A percentile compares a stretch with the other conserved stretches of the same genome.
phyloP scores from a whole-genome alignment of 2,888 invertebrate genomes.

The Agrotis exclamationis region DNA sequence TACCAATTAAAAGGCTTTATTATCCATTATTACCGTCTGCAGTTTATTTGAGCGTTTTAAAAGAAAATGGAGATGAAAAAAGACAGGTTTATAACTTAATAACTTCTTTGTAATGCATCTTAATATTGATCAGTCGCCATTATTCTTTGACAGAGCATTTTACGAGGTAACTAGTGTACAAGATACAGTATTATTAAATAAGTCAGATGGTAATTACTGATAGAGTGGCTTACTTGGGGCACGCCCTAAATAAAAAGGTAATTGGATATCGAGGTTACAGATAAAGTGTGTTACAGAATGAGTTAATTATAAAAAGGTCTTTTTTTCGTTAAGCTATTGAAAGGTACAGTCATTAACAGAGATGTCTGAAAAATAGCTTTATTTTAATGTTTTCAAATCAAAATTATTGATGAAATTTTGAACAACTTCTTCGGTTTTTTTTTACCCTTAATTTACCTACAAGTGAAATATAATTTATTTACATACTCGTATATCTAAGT shows the following conservation, averaged over 20 bases:
- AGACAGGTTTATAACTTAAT: conserved; percentile 39
- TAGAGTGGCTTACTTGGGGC: conserved; percentile 37
- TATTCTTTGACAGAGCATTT: conserved; percentile 43
- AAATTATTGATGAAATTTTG: neutral
- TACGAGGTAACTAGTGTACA: conserved; percentile 20
- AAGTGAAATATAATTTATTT: too few relatives aligned
- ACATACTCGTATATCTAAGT: too few relatives aligned
- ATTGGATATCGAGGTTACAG: conserved; percentile 48
- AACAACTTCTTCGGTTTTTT: neutral
- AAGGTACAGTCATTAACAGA: conserved; percentile 13
- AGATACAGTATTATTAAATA: conserved; percentile 53
- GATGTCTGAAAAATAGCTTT: neutral
- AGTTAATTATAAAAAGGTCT: conserved; percentile 56
- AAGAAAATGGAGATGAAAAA: conserved; percentile 32
- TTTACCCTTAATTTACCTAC: too few relatives aligned
- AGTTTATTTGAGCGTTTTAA: conserved; percentile 36
- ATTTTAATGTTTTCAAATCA: neutral
- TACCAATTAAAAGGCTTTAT: conserved; percentile 52
- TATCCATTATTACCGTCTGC: conserved; percentile 35
- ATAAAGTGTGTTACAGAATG: conserved; percentile 48
- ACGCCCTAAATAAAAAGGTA: conserved; percentile 61
- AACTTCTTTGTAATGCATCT: conserved; percentile 38
- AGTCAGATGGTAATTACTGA: conserved; percentile 52
- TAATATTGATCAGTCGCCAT: conserved; percentile 54
- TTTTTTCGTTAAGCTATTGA: conserved; percentile 18